These are phyloP conservation scores for Cephus pygmeus DNA, from an alignment of 2,888 invertebrate genomes.

Conservation along the genomic window DNA sequence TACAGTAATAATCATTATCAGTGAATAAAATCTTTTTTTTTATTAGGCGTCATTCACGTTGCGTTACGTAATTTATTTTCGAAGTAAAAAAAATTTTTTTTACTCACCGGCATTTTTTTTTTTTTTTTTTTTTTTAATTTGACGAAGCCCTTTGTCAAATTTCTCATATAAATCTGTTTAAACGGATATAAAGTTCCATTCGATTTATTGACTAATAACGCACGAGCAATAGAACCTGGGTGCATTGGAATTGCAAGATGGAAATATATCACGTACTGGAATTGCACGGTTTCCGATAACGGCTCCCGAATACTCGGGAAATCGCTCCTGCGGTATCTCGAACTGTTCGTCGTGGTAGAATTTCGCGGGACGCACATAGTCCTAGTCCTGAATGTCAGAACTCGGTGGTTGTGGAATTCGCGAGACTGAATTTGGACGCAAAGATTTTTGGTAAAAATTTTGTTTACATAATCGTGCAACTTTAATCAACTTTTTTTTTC, in stretches of 20 bases:
- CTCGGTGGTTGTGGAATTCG: background rate
- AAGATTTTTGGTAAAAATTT: background rate
- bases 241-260: background rate
- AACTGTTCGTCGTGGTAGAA: background rate
- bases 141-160: background rate
- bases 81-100: too few relatives aligned
- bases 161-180: background rate
- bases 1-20: too few relatives aligned
- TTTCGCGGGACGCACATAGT: background rate
- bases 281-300: background rate
- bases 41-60: accelerated
- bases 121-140: background rate
- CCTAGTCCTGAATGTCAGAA: background rate
- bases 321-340: background rate
- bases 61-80: too few relatives aligned
- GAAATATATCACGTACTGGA: background rate
- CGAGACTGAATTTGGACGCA: background rate
- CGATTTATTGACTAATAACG: background rate
- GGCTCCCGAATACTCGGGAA: background rate
- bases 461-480: too few relatives aligned
- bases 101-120: too few relatives aligned
- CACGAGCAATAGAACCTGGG: background rate
- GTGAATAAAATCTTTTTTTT: too few relatives aligned
- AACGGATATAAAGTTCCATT: background rate
- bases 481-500: too few relatives aligned